These are phyloP conservation scores for Sebastes cheni DNA, from an alignment of 2,797 vertebrate species.

Conservation along the genomic window DNA sequence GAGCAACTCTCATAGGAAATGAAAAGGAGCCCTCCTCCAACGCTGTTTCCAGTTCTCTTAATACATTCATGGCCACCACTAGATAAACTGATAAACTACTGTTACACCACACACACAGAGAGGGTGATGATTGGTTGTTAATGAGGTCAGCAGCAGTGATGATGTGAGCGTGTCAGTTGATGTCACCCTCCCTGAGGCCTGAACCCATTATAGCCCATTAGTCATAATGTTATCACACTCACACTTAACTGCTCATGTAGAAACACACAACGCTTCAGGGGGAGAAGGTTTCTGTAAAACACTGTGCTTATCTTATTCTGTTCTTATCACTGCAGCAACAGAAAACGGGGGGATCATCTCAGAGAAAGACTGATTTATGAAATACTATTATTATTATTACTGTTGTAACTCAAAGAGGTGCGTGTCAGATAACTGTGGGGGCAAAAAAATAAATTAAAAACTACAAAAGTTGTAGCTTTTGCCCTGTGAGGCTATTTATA, in stretches of 20 bases:
- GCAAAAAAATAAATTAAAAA: not conserved
- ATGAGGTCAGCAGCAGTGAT: slow-evolving; percentile 48
- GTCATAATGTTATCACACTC: slow-evolving; percentile 24
- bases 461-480: not conserved
- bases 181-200: slow-evolving; percentile 43
- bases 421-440: not conserved
- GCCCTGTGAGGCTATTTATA: too few species aligned
- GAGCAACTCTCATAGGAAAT: too few species aligned
- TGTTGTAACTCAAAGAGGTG: not conserved
- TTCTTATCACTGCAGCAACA: not conserved
- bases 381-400: too few species aligned
- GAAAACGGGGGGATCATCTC: not conserved
- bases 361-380: not conserved
- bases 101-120: not conserved
- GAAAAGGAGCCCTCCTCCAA: too few species aligned
- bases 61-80: too few species aligned
- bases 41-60: too few species aligned
- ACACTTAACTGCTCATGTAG: not conserved
- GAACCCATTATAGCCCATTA: slow-evolving; percentile 35
- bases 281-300: not conserved
- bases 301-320: not conserved
- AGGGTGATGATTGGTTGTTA: slow-evolving; percentile 38
- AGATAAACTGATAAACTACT: not conserved
- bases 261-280: not conserved
- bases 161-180: slow-evolving; percentile 36